Evolutionary conservation across 1,140 invertebrate species (phyloP).

Genomic region (Drosophila leontia): DNA sequence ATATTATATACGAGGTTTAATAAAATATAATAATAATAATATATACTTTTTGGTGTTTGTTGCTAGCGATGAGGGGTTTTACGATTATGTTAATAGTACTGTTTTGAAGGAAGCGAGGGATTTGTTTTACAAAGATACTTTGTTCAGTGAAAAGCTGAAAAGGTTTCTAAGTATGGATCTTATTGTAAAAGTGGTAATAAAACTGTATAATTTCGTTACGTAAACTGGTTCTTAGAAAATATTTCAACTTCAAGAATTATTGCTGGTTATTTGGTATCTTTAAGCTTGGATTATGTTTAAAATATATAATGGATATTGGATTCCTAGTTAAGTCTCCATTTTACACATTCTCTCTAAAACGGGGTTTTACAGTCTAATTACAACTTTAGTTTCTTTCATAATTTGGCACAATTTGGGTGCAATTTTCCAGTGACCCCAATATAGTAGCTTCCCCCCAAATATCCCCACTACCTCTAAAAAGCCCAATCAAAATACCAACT

Average conservation of each 20-base stretch:
- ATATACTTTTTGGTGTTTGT: neutral
- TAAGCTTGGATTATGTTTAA: no score
- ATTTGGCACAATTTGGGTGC: conserved; percentile 26
- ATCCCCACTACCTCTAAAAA: conserved; percentile 4
- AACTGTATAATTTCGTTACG: no score
- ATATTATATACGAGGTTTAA: conserved; percentile 6
- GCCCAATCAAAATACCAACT: conserved; percentile 41
- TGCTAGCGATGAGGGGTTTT: neutral
- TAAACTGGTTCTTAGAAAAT: neutral
- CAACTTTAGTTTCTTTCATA: neutral
- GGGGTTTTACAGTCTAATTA: neutral
- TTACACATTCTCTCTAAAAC: neutral
- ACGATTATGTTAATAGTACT: neutral
- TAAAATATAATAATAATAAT: conserved; percentile 29
- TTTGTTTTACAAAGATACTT: neutral
- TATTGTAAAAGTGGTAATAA: neutral
- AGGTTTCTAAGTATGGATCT: neutral
- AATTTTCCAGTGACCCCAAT: conserved; percentile 62
- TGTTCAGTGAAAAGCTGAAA: neutral
- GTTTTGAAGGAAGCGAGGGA: conserved; percentile 1
- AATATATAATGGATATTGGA: neutral
- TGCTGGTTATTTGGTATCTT: neutral
- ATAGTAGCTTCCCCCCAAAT: conserved; percentile 3
- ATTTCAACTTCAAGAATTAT: no score
- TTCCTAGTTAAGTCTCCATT: no score